phyloP scores from a whole-genome alignment of 2,888 invertebrate species.

The Lepas anatifera region DNA sequence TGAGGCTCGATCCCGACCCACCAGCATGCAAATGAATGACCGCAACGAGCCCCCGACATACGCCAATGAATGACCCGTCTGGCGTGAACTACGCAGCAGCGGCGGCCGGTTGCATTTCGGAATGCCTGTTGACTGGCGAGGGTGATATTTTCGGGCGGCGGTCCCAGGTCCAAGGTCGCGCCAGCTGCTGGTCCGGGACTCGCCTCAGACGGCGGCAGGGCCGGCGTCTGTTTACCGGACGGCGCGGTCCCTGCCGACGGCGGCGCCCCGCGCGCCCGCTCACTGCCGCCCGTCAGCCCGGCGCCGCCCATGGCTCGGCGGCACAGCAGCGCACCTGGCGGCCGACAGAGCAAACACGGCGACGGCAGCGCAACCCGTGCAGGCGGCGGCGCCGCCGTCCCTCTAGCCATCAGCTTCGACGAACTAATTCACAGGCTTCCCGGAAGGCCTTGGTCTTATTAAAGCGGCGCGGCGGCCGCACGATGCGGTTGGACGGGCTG shows the following conservation, averaged over 20 bases:
- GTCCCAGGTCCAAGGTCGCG: no score
- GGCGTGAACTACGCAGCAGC: no score
- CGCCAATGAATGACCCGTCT: no score
- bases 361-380: no score
- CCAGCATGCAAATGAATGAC: no score
- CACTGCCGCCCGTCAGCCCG: background rate
- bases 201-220: background rate
- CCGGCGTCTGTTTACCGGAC: background rate
- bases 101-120: no score
- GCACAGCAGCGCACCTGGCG: background rate
- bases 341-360: background rate
- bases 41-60: no score
- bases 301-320: background rate
- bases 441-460: slow-evolving; percentile 8
- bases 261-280: background rate
- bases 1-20: no score
- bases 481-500: no score
- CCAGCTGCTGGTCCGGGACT: background rate
- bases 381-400: background rate
- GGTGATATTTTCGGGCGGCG: no score
- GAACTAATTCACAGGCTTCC: background rate
- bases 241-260: background rate
- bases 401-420: background rate
- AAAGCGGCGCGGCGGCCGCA: background rate
- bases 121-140: no score